Evolutionary conservation across 2,888 invertebrate species (phyloP).

Genomic region (Saturnia japonica): DNA sequence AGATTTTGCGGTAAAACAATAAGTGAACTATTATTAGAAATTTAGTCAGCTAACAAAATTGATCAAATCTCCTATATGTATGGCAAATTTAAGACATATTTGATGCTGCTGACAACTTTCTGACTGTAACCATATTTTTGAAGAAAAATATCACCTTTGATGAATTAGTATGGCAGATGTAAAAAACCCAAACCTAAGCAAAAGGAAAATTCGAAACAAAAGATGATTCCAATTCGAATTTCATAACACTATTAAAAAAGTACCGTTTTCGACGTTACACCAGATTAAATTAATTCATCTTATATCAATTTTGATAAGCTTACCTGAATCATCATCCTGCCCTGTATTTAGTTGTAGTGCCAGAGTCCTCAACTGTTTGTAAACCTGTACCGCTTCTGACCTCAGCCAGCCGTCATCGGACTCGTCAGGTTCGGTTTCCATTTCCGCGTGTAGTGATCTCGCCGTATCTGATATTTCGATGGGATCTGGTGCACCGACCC

Average conservation of each 20-base stretch:
- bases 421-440: constrained; percentile 88
- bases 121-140: not conserved
- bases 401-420: constrained; percentile 83
- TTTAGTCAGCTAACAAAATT: not conserved
- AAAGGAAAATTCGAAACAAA: not conserved
- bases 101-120: not conserved
- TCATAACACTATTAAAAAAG: not conserved
- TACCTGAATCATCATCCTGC: constrained; percentile 88
- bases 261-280: too few species aligned
- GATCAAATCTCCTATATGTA: not conserved
- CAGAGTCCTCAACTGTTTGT: constrained; percentile 87
- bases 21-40: too few species aligned
- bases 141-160: not conserved
- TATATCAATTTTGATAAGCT: constrained; percentile 18
- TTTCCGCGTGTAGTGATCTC: constrained; percentile 93
- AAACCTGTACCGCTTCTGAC: constrained; percentile 86
- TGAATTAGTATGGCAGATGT: not conserved
- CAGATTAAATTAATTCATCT: not conserved
- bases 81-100: not conserved
- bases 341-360: constrained; percentile 89
- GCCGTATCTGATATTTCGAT: constrained; percentile 70
- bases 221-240: not conserved
- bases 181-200: not conserved
- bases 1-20: too few species aligned
- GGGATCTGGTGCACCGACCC: constrained; percentile 84